Conservation (phyloP, 2,888 invertebrate species). For the Shargacucullia verbasci region DNA sequence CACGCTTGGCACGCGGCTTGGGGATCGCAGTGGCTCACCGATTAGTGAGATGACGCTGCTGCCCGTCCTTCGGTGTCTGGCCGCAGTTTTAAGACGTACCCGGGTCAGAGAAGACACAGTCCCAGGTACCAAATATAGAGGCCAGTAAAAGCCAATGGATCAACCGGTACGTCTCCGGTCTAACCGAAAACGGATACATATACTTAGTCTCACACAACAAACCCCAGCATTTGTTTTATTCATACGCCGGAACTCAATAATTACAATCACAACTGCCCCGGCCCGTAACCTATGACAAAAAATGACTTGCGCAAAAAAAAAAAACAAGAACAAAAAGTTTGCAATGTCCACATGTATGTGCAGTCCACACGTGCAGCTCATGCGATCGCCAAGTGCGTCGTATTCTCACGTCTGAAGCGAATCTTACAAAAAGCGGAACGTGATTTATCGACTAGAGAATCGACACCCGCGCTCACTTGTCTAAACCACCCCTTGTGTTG, state of each 20-base stretch:
- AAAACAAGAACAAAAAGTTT: constrained; percentile 51
- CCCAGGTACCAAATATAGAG: too few relatives aligned
- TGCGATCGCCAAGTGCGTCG: constrained; percentile 67
- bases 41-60: too few relatives aligned
- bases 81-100: too few relatives aligned
- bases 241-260: constrained; percentile 28
- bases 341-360: constrained; percentile 59
- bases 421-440: constrained; percentile 65
- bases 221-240: constrained; percentile 5
- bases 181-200: not conserved
- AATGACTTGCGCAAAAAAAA: constrained; percentile 17
- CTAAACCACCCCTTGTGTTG: constrained; percentile 49
- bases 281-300: constrained; percentile 9
- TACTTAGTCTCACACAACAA: too few relatives aligned
- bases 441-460: constrained; percentile 75
- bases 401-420: constrained; percentile 75
- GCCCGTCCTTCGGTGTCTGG: too few relatives aligned
- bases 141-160: too few relatives aligned
- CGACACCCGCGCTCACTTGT: constrained; percentile 56
- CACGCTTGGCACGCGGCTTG: too few relatives aligned
- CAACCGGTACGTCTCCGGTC: too few relatives aligned
- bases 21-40: too few relatives aligned
- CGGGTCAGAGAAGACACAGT: too few relatives aligned
- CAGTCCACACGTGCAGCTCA: constrained; percentile 68
- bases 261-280: constrained; percentile 14